Percentiles rank a stretch among this genome's conserved stretches.
These are phyloP conservation scores for Acanthacorydalis orientalis DNA, from an alignment of 2,888 invertebrate species.

Conservation along the genomic window DNA sequence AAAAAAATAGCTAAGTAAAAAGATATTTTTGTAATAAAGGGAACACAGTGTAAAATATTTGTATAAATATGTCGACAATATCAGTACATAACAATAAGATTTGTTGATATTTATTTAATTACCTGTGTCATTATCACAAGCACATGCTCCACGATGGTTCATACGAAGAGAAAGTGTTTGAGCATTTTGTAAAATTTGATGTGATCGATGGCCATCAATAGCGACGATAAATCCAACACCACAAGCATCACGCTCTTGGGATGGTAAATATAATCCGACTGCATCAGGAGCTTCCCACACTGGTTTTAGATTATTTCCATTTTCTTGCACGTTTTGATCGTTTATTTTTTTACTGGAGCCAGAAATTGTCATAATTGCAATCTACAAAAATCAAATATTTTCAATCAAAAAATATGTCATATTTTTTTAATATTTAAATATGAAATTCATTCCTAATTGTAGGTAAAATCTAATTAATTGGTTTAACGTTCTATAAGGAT, in stretches of 20 bases:
- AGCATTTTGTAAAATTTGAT: conserved; percentile 95
- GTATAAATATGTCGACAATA: too few relatives aligned
- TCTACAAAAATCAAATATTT: too few relatives aligned
- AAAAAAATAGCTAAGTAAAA: neutral
- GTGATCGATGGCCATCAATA: conserved; percentile 85
- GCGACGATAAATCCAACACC: conserved; percentile 98
- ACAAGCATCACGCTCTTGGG: conserved; percentile 91
- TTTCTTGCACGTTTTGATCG: too few relatives aligned
- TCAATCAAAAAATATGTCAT: too few relatives aligned
- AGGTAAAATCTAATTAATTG: too few relatives aligned
- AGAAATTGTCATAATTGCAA: too few relatives aligned
- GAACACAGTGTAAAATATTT: neutral
- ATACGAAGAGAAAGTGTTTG: conserved; percentile 88
- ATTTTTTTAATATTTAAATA: too few relatives aligned
- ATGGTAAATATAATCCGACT: conserved; percentile 92
- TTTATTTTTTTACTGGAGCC: too few relatives aligned
- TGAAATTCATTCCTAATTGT: too few relatives aligned
- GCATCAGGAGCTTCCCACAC: conserved; percentile 55
- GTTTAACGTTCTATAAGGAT: too few relatives aligned
- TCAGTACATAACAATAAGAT: neutral
- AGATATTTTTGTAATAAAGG: neutral
- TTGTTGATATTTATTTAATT: neutral
- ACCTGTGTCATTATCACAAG: conserved; percentile 95
- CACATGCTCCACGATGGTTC: conserved; percentile 98
- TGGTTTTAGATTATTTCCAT: conserved; percentile 7